phyloP scores from a whole-genome alignment of 2,113 vertebrate genomes.

The Saimiri boliviensis region DNA sequence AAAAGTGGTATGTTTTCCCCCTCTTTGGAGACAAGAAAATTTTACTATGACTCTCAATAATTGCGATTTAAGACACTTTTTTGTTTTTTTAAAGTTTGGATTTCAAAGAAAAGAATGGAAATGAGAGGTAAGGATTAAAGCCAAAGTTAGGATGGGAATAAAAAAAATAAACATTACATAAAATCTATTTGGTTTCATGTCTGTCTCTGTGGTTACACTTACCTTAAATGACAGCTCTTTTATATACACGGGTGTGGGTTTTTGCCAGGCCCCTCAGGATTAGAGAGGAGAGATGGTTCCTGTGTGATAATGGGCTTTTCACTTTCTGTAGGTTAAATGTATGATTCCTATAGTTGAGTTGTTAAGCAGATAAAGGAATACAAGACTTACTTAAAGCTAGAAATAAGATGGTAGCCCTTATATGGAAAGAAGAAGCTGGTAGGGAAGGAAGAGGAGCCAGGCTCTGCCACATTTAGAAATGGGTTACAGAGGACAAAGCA shows the following conservation, averaged over 20 bases:
- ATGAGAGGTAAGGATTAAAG: slow-evolving; percentile 42
- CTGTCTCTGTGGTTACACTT: neutral
- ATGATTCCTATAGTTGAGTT: neutral
- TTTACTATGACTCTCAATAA: slow-evolving; percentile 16
- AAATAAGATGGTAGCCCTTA: neutral
- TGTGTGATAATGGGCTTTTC: neutral
- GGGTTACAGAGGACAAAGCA: neutral
- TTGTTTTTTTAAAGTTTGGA: neutral
- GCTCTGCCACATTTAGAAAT: neutral
- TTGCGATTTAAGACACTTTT: slow-evolving; percentile 27
- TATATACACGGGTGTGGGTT: neutral
- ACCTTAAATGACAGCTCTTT: neutral
- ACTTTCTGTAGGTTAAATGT: neutral
- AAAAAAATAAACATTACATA: slow-evolving; percentile 55
- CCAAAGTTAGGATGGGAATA: slow-evolving; percentile 27
- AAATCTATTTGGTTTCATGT: slow-evolving; percentile 2
- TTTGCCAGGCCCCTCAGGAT: neutral
- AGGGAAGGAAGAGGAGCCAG: neutral
- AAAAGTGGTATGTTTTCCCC: neutral
- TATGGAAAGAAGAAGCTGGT: neutral
- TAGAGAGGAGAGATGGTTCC: neutral
- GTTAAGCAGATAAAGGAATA: neutral
- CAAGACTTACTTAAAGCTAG: neutral
- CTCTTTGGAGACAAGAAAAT: neutral
- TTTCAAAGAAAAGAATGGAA: slow-evolving; percentile 33